Evolutionary conservation across 92 coral and sea anemone species (phyloP), one percentile per base, ranked within the genome.

Genomic region (Siderastrea siderea): DNA sequence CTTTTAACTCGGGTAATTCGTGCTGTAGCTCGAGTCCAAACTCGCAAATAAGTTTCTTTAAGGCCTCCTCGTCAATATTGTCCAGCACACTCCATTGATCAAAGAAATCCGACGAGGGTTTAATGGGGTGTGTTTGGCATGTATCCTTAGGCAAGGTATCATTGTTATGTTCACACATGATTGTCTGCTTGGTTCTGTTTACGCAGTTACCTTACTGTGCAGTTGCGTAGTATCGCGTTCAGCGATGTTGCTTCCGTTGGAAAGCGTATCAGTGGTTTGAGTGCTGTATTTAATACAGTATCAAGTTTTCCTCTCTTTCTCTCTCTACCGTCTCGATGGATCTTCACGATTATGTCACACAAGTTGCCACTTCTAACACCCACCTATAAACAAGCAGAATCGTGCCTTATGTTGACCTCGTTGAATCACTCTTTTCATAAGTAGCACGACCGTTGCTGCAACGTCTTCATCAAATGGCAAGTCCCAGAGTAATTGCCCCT

Each of bases 1-100:
- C 94, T 63, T 91, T 91, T 17, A 91, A 48, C 65, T 91, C 94
- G n/a, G 94, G 94, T 52, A 91, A 78, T 51, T 91, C 94, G 44
- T 83, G 94, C 54, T 91, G 91, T 16, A 91, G 50, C 66, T 91
- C 94, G 47, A 91, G 89, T 62, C 91, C 94, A 52, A 91, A 76
- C 68, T 87, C 94, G 45, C 57, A 71, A 64, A 91, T 91, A 38
- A 91, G 77, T 78, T 77, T 82, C 75, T 77, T 87, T 16, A 91
- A 78, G 5, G 83, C 83, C 9, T 91, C 94, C 45, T 91, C 94
- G 57, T 91, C 94, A 55, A 91, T 81, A 38, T 60, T 88, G 68
- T 91, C 94, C 11, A 90, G 38, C 16, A 90, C 79, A 74, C 87
- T 84, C 87, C 87, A 84, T 52, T 84, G 87, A 59, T 84, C 87